phyloP scores from a whole-genome alignment of 2,797 vertebrate genomes.

The Pseudochirops cupreus region DNA sequence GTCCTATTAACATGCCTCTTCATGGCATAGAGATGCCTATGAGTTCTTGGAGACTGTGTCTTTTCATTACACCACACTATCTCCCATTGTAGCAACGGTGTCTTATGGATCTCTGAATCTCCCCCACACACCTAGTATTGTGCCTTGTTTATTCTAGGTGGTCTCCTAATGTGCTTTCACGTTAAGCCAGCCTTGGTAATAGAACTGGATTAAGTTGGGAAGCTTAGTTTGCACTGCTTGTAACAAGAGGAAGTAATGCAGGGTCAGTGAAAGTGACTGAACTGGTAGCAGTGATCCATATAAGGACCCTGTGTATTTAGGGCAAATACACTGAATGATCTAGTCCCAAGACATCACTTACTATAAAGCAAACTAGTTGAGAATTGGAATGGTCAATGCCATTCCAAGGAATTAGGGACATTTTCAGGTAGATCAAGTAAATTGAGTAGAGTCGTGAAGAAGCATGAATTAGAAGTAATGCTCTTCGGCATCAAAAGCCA shows the following conservation, averaged over 20 bases:
- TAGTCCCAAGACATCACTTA: not conserved
- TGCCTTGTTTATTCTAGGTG: not conserved
- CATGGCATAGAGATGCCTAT: not conserved
- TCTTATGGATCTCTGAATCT: not conserved
- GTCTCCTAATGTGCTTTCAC: not conserved
- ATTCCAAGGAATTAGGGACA: not conserved
- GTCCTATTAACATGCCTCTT: not conserved
- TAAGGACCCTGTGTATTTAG: not conserved
- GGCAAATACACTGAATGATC: not conserved
- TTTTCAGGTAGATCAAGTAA: not conserved
- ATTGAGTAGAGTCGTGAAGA: not conserved
- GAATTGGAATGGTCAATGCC: not conserved
- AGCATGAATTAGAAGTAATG: not conserved
- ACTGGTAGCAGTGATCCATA: not conserved
- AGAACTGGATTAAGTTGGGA: not conserved
- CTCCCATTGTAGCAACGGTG: not conserved
- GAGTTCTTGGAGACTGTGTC: not conserved
- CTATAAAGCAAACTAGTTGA: not conserved
- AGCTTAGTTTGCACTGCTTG: not conserved
- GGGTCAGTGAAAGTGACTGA: not conserved
- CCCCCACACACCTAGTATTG: not conserved
- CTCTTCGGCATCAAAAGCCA: conserved; percentile 29
- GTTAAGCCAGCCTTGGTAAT: not conserved
- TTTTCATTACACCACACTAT: not conserved
- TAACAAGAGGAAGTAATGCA: not conserved